A percentile compares a stretch with the other conserved stretches of the same genome.
Evolutionary conservation across 1,140 invertebrate genomes (phyloP).

Genomic region (Plutomurus gul): DNA sequence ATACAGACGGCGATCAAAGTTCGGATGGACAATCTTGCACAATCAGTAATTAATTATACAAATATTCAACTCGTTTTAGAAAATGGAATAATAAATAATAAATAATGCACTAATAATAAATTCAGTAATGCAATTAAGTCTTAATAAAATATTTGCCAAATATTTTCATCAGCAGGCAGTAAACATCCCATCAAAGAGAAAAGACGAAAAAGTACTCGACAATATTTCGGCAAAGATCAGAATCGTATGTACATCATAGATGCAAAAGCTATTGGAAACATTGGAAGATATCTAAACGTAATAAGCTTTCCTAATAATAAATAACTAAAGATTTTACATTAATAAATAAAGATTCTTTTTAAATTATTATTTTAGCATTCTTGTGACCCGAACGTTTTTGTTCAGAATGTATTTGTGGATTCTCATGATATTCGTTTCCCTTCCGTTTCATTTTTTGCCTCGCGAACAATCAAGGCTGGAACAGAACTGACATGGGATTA

Average conservation of each 20-base stretch:
- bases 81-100: no score
- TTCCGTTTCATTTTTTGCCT: slow-evolving; percentile 95
- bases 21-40: neutral
- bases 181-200: neutral
- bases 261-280: slow-evolving; percentile 92
- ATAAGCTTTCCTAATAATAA: neutral
- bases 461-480: slow-evolving; percentile 83
- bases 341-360: neutral
- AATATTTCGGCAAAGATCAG: slow-evolving; percentile 63
- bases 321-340: neutral
- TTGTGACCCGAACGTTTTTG: slow-evolving; percentile 92
- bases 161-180: no score
- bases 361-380: slow-evolving; percentile 68
- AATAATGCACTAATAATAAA: no score
- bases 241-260: slow-evolving; percentile 93
- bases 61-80: no score
- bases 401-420: slow-evolving; percentile 98
- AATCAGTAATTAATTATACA: no score
- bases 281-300: slow-evolving; percentile 88
- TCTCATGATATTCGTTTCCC: slow-evolving; percentile 95
- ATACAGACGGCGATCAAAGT: neutral
- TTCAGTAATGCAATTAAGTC: no score
- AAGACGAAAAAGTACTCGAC: neutral
- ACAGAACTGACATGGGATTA: slow-evolving; percentile 98
- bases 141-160: no score